phyloP scores from a whole-genome alignment of 2,113 vertebrate genomes.

The Taurulus bubalis region DNA sequence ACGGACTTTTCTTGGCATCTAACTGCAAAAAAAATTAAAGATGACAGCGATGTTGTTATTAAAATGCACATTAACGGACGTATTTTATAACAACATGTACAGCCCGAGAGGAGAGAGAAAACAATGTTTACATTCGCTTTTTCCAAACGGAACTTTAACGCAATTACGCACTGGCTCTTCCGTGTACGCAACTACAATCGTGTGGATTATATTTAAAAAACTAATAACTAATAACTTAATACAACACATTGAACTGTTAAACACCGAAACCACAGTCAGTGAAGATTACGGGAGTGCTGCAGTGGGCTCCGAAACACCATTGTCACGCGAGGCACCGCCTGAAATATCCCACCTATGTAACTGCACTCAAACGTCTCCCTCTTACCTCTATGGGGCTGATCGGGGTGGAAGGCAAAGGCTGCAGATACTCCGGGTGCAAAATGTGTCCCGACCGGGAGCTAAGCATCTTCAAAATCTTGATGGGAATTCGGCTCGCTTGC shows the following conservation, averaged over 20 bases:
- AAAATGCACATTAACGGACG: conserved; percentile 2
- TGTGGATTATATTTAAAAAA: too few species aligned
- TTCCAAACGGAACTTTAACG: conserved; percentile 9
- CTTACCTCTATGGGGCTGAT: conserved; percentile 99
- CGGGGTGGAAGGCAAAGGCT: conserved; percentile 97
- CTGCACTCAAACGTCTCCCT: background rate
- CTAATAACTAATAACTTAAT: conserved; percentile 3
- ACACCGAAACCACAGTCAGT: background rate
- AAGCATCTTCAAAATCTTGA: conserved; percentile 99
- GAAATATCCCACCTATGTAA: background rate
- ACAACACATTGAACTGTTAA: background rate
- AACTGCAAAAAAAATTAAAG: conserved; percentile 84
- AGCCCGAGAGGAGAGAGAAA: background rate
- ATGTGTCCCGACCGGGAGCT: conserved; percentile 98
- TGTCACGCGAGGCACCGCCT: background rate
- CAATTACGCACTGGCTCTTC: conserved; percentile 52
- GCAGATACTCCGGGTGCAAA: conserved; percentile 98
- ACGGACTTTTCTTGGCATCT: conserved; percentile 99
- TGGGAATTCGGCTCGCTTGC: conserved; percentile 96
- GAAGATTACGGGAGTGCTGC: background rate
- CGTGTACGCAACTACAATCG: background rate
- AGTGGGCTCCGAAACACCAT: background rate
- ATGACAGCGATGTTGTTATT: conserved; percentile 24
- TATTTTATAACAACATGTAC: background rate
- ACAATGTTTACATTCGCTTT: background rate